Conservation (phyloP, 2,888 invertebrate species). For the Limnephilus rhombicus region DNA sequence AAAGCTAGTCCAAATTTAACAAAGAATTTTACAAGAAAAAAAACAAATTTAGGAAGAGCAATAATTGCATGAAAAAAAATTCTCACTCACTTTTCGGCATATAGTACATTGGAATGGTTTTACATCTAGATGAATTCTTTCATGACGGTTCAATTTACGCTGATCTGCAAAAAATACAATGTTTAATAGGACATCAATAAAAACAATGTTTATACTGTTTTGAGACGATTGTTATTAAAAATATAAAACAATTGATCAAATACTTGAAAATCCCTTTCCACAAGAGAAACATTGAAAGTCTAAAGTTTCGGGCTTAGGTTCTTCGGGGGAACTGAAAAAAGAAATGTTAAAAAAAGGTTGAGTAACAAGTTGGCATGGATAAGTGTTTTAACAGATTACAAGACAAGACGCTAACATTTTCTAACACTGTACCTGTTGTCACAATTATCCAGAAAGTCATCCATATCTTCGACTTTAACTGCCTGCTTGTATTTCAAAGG, state of each 20-base stretch:
- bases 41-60: neutral
- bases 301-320: constrained; percentile 21
- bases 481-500: constrained; percentile 34
- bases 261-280: constrained; percentile 64
- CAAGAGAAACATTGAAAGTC: constrained; percentile 57
- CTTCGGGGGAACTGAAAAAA: constrained; percentile 37
- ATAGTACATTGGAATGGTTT: constrained; percentile 65
- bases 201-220: neutral
- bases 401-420: neutral
- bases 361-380: neutral
- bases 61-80: neutral
- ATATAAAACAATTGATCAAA: neutral
- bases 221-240: neutral
- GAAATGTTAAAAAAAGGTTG: constrained; percentile 6
- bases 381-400: no score
- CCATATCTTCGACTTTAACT: constrained; percentile 22
- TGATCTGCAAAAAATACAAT: constrained; percentile 59
- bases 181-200: neutral
- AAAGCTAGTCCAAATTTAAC: no score
- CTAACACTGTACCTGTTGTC: constrained; percentile 36
- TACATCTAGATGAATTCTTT: constrained; percentile 65
- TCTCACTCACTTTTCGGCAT: constrained; percentile 63
- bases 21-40: no score
- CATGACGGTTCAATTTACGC: constrained; percentile 65
- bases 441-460: constrained; percentile 34